Evolutionary conservation across 2,113 vertebrate species (phyloP), one percentile per base, ranked within the genome.

Genomic region (Progne subis): DNA sequence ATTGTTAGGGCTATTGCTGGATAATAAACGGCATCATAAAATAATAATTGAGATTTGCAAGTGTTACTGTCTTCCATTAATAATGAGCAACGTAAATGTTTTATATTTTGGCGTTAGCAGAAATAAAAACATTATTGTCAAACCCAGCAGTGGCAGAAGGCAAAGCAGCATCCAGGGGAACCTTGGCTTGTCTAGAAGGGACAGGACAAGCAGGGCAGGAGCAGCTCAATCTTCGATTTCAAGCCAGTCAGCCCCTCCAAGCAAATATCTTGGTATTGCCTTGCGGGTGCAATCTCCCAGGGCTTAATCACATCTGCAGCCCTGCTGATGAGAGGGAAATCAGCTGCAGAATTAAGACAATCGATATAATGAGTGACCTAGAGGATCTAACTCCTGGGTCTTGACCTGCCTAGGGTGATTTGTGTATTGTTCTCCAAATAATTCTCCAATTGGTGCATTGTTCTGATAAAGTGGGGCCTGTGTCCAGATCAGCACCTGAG

Each of bases 1-100:
- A 98, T 97, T 95, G 94, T 96, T 96, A 80, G 69, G 76, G 80
- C 82, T 89, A 85, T 80, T 92, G 68, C 71, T 74, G 91, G 92
- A 65, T 91, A 92, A 97, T 82, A 92, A 95, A 94, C 4, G 16
- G 77, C 81, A 95, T 95, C 69, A 79, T 95, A 94, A 97, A 96
- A 96, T 95, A 96, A 97, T 94, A 92, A 97, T 94, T 82, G 91
- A 75, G 83, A 92, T 91, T 95, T 55, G 32, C 69, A 84, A 94
- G 79, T 86, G 88, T 70, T 95, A 70, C 88, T 76, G 64, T 71
- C 87, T 89, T 95, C 64, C 79, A 79, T 95, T 95, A 91, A 83
- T 93, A 94, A 91, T 50, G 63, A 93, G 39, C 29, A 46, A 56
- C 31, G 71, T 88, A 86, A 95, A 91, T 86, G 79, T 77, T 86